Evolutionary conservation across 2,888 invertebrate species (phyloP).

Genomic region (Mimas tiliae): DNA sequence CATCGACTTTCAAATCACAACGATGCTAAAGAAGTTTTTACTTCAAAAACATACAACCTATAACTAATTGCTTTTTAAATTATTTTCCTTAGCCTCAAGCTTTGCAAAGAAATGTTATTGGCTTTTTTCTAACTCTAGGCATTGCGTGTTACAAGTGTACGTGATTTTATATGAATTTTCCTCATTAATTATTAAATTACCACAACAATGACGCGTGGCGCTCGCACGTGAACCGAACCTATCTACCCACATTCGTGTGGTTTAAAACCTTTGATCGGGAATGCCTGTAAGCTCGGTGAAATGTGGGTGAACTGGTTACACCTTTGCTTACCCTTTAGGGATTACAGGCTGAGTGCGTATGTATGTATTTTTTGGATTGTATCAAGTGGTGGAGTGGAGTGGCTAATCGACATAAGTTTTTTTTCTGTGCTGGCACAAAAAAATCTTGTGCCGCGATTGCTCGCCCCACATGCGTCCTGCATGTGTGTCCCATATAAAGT

Average conservation of each 20-base stretch:
- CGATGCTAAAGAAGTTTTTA: no score
- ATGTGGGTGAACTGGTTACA: no score
- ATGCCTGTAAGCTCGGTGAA: no score
- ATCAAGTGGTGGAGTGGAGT: no score
- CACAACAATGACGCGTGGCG: neutral
- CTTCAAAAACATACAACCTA: no score
- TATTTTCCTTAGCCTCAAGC: no score
- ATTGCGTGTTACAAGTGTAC: slow-evolving; percentile 3
- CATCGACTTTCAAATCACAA: no score
- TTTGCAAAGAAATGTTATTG: neutral
- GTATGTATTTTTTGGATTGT: neutral
- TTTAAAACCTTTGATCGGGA: neutral
- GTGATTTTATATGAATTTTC: slow-evolving; percentile 7
- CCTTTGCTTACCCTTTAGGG: no score
- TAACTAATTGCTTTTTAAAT: no score
- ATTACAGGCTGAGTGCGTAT: neutral
- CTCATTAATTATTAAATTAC: neutral
- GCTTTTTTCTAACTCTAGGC: neutral
- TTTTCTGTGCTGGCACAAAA: slow-evolving; percentile 40
- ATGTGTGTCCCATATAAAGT: slow-evolving; percentile 46
- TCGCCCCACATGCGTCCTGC: slow-evolving; percentile 56
- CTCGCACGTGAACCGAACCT: neutral
- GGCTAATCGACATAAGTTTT: slow-evolving; percentile 34
- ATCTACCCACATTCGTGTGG: neutral
- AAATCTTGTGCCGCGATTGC: slow-evolving; percentile 54